phyloP scores from a whole-genome alignment of 2,113 vertebrate species.

The Jaculus jaculus region DNA sequence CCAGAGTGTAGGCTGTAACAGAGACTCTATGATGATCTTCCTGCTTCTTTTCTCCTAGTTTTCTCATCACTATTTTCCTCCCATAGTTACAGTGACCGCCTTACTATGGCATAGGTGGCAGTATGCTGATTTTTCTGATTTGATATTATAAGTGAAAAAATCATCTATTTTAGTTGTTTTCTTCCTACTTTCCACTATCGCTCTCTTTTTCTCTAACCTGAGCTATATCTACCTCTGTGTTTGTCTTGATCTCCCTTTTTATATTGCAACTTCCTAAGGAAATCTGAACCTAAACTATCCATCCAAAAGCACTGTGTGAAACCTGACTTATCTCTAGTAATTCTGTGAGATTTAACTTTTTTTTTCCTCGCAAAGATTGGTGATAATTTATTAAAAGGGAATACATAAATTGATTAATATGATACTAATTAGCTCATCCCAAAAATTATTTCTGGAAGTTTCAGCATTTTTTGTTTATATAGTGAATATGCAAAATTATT shows the following conservation, averaged over 20 bases:
- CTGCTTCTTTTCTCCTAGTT: not conserved
- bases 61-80: not conserved
- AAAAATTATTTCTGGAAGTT: conserved; percentile 25
- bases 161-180: not conserved
- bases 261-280: not conserved
- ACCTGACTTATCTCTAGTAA: not conserved
- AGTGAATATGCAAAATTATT: not conserved
- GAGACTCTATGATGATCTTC: not conserved
- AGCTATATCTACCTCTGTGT: no score
- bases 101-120: not conserved
- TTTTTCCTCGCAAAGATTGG: not conserved
- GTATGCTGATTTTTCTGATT: not conserved
- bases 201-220: not conserved
- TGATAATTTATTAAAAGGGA: not conserved
- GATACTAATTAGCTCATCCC: not conserved
- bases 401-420: not conserved
- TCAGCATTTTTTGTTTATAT: not conserved
- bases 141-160: not conserved
- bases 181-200: not conserved
- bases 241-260: rapidly evolving
- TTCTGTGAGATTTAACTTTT: not conserved
- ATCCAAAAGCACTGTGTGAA: not conserved
- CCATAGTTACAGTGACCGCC: not conserved
- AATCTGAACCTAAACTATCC: not conserved
- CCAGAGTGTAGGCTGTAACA: not conserved